These are phyloP conservation scores for Philopotamus ludificatus DNA, from an alignment of 1,140 invertebrate species.

Conservation along the genomic window DNA sequence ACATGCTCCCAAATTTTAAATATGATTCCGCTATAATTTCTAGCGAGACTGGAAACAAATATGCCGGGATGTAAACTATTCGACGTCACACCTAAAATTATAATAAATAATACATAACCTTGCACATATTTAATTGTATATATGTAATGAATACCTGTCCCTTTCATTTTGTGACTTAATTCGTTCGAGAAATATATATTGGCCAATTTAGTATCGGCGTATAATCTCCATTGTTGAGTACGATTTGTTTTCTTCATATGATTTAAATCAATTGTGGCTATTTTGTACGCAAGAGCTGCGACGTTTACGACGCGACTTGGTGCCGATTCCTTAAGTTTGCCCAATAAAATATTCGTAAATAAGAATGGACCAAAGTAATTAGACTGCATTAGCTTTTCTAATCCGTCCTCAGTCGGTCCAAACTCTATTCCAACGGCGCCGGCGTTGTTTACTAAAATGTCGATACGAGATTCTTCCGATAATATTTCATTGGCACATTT, in stretches of 20 bases:
- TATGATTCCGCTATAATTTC: too few species aligned
- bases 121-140: not conserved
- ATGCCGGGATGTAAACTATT: constrained; percentile 67
- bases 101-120: not conserved
- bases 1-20: not conserved
- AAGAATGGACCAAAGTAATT: constrained; percentile 71
- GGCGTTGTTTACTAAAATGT: constrained; percentile 72
- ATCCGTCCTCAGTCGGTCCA: constrained; percentile 61
- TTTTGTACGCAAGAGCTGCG: constrained; percentile 59
- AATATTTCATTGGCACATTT: constrained; percentile 55
- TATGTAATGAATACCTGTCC: constrained; percentile 36
- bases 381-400: constrained; percentile 63
- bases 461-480: constrained; percentile 54
- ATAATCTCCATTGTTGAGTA: constrained; percentile 54
- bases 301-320: constrained; percentile 65
- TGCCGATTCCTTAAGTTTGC: constrained; percentile 57
- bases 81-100: constrained; percentile 51
- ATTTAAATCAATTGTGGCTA: constrained; percentile 58
- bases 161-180: constrained; percentile 55
- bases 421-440: constrained; percentile 50
- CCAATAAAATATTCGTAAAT: constrained; percentile 62
- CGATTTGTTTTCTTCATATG: constrained; percentile 39
- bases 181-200: constrained; percentile 61
- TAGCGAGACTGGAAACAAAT: too few species aligned
- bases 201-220: constrained; percentile 64